Evolutionary conservation across 53 echinoderm and acorn worm genomes (phyloP), one percentile per base, ranked within the genome.

Genomic region (Actinopyga echinites): DNA sequence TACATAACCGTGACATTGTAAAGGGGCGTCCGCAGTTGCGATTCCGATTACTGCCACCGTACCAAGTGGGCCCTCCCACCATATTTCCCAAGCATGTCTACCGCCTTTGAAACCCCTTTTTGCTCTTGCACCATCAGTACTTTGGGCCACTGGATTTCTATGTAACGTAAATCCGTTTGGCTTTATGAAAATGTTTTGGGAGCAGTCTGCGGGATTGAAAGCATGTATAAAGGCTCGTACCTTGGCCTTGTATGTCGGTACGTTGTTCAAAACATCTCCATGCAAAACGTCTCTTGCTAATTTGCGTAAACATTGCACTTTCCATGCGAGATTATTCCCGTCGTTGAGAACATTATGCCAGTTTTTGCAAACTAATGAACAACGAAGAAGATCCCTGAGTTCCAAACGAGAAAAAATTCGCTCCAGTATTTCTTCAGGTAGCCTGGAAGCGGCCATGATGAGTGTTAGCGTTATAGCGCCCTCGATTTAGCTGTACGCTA

Each of bases 61-160:
- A 60, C 97, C 97, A 26, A 97, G 89, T 7, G 97, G 94, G 8
- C 97, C 97, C 83, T 97, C 94, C 97, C 97, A 97, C 97, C 97
- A 97, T 34, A 97, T 92, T 55, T 97, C 97, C 97, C 97, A 97
- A 22, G 94, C 87, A 64, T 94, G 97, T 31, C 97, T 79, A 11
- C 97, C 97, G 45, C 87, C 91, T 23, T 94, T 88, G 84, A 97
- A 97, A 8, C 94, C 94, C 74, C 88, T 58, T 75, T 90, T 90
- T 8, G 94, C 97, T 75, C 97, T 88, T 34, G 94, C 94, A 61
- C 90, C 97, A 75, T 94, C 97, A 53, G 97, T 97, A 80, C 94
- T 94, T 86, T 97, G 97, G 25, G 97, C 97, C 17, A 97, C 97
- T n/a, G 97, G 97, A 84, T 94, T 97, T 52, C 97, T 84, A 79